Evolutionary conservation across 2,113 vertebrate species (phyloP).

Genomic region (Fukomys damarensis): DNA sequence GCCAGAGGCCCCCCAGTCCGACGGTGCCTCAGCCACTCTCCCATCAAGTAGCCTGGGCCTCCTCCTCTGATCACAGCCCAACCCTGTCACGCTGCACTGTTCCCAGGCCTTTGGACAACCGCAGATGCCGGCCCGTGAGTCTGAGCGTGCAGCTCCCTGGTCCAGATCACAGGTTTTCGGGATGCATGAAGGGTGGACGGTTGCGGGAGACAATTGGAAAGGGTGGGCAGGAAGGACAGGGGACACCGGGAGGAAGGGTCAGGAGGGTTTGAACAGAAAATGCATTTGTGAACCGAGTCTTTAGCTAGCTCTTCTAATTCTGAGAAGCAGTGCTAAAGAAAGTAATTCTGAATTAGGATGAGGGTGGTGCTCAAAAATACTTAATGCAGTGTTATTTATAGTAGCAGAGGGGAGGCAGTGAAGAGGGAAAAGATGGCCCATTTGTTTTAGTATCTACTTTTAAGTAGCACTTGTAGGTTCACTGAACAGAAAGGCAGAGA

Average conservation of each 20-base stretch:
- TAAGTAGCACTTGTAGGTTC: neutral
- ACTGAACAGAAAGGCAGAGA: neutral
- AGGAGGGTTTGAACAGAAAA: neutral
- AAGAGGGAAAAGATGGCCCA: no score
- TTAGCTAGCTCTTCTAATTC: neutral
- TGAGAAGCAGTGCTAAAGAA: neutral
- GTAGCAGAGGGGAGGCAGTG: neutral
- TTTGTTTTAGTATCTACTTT: no score
- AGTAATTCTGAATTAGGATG: neutral
- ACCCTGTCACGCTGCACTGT: fast-evolving
- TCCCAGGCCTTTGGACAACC: no score
- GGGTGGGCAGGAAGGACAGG: neutral
- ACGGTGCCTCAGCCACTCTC: neutral
- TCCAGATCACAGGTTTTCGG: neutral
- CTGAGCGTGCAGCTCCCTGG: fast-evolving
- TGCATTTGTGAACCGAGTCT: no score
- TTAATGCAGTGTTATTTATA: fast-evolving
- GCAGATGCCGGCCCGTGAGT: neutral
- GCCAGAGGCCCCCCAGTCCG: neutral
- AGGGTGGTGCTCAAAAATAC: neutral
- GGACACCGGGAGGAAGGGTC: neutral
- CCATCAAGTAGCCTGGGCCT: fast-evolving
- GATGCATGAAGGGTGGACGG: neutral
- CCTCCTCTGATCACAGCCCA: fast-evolving
- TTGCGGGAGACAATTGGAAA: no score